Conservation (phyloP, 2,113 vertebrate species). For the Oryzias melastigma region DNA sequence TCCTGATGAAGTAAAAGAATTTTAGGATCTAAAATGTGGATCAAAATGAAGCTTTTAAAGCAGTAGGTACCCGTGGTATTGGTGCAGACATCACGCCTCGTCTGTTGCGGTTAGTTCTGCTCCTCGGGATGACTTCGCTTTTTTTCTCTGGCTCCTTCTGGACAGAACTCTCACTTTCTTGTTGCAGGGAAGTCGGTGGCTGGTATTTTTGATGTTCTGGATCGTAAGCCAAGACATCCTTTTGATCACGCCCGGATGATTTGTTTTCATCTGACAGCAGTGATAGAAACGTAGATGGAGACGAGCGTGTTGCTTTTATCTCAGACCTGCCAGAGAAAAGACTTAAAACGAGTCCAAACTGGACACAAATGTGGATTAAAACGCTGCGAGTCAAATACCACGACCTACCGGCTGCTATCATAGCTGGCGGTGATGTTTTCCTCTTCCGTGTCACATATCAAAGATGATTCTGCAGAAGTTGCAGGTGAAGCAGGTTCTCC, state of each 20-base stretch:
- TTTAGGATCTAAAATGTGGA: background rate
- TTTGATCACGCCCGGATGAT: conserved; percentile 48
- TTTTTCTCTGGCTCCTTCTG: conserved; percentile 64
- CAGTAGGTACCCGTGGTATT: conserved; percentile 77
- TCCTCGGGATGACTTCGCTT: conserved; percentile 65
- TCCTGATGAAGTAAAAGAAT: conserved; percentile 70
- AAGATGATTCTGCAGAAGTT: conserved; percentile 10
- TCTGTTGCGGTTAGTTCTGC: conserved; percentile 74
- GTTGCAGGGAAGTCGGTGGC: conserved; percentile 3
- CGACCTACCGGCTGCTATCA: background rate
- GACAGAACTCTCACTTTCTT: conserved; percentile 37
- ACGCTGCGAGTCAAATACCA: conserved; percentile 33
- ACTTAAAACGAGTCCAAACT: background rate
- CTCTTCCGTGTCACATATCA: conserved; percentile 7
- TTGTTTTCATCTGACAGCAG: conserved; percentile 44
- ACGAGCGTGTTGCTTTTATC: conserved; percentile 24
- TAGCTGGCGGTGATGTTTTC: background rate
- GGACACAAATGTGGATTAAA: background rate
- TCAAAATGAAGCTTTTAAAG: background rate
- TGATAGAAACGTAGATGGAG: conserved; percentile 33
- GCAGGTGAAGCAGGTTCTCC: background rate
- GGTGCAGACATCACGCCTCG: conserved; percentile 86
- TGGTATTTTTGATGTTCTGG: conserved; percentile 54
- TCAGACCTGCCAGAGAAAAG: conserved; percentile 60
- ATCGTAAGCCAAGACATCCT: background rate